A percentile compares a stretch with the other conserved stretches of the same genome.
phyloP scores from a whole-genome alignment of 1,140 invertebrate genomes.

The Archivesica marissinica region DNA sequence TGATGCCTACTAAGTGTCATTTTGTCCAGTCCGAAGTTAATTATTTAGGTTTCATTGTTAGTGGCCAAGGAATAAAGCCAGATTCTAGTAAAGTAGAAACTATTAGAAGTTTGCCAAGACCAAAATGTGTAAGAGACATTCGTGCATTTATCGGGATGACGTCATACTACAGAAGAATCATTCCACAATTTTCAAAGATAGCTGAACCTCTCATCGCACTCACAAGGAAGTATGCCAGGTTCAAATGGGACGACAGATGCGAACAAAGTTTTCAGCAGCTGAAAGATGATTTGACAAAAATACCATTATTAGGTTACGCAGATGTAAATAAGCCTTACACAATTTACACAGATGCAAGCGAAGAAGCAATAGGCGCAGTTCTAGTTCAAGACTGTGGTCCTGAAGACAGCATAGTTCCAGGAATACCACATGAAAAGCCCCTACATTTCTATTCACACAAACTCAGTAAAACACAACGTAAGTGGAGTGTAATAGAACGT shows the following conservation, averaged over 20 bases:
- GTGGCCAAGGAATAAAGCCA: constrained; percentile 45
- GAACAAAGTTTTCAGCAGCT: constrained; percentile 4
- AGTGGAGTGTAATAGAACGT: constrained; percentile 63
- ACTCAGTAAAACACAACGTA: constrained; percentile 51
- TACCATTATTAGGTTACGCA: constrained; percentile 71
- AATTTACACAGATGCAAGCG: constrained; percentile 82
- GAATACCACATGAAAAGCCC: constrained; percentile 49
- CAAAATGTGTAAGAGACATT: constrained; percentile 53
- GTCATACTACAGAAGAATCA: constrained; percentile 36
- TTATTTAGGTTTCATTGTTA: constrained; percentile 57
- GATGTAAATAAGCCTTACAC: constrained; percentile 76
- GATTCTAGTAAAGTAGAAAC: constrained; percentile 55
- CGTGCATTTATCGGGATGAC: constrained; percentile 47
- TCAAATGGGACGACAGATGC: background rate
- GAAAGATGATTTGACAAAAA: constrained; percentile 68
- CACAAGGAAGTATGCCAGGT: background rate
- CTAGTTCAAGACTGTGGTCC: constrained; percentile 76
- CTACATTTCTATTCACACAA: constrained; percentile 69
- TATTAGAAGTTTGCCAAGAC: constrained; percentile 56
- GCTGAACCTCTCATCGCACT: constrained; percentile 13
- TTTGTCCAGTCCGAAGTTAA: constrained; percentile 58
- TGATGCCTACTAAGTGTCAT: constrained; percentile 57
- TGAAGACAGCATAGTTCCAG: background rate
- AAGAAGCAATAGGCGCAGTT: constrained; percentile 80
- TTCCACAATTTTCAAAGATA: background rate